A percentile compares a stretch with the other conserved stretches of the same genome.
These are phyloP conservation scores for Oreochromis spilurus DNA, from an alignment of 2,113 vertebrate species.

Conservation along the genomic window DNA sequence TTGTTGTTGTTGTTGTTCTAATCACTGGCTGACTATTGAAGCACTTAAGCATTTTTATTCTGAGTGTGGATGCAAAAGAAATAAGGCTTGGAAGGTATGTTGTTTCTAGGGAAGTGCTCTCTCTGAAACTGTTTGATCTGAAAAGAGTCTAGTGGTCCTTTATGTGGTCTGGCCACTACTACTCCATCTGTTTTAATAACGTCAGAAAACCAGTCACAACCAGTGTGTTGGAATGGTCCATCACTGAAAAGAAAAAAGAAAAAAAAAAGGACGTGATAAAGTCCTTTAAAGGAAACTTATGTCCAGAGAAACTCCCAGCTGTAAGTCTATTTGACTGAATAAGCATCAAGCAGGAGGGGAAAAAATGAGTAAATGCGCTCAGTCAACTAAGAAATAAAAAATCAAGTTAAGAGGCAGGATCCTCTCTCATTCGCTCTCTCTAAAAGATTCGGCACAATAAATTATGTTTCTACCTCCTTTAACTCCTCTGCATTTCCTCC, in stretches of 20 bases:
- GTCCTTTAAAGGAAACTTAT: background rate
- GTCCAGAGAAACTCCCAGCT: background rate
- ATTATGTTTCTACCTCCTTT: constrained; percentile 19
- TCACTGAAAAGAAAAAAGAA: rapidly evolving
- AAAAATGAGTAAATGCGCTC: background rate
- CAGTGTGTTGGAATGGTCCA: background rate
- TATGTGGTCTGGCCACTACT: background rate
- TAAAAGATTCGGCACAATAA: constrained; percentile 14
- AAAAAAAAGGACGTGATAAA: background rate
- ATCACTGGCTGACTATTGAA: background rate
- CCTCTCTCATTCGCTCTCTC: background rate
- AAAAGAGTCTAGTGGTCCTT: background rate
- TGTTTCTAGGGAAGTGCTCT: rapidly evolving
- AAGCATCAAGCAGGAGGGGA: background rate
- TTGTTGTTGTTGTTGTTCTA: no score
- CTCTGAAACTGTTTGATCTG: background rate
- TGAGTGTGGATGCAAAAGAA: background rate
- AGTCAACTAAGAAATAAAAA: constrained; percentile 30
- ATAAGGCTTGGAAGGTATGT: rapidly evolving
- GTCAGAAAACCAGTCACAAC: background rate
- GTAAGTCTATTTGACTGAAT: background rate
- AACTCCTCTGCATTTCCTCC: constrained; percentile 15
- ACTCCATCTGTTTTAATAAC: background rate
- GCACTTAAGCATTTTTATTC: background rate
- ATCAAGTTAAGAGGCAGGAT: constrained; percentile 1